Evolutionary conservation across 2,797 vertebrate genomes (phyloP).

Genomic region (Muscicapa striata): DNA sequence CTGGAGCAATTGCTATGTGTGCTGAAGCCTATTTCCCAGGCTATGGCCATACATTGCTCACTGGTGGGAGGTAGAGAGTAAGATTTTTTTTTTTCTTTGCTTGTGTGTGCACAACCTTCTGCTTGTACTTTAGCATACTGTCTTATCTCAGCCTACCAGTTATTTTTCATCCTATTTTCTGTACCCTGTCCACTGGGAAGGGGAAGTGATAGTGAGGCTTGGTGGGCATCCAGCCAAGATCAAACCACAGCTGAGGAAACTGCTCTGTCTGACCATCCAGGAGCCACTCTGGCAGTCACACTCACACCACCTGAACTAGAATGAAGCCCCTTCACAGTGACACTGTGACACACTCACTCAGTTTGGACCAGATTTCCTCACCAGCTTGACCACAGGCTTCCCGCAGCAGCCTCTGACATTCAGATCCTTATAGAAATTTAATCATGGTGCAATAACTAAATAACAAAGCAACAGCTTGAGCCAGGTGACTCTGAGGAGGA

Average conservation of each 20-base stretch:
- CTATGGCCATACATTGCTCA: rapidly evolving
- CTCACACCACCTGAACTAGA: neutral
- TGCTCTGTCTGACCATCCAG: neutral
- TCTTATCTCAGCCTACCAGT: neutral
- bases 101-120: neutral
- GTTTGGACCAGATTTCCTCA: neutral
- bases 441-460: neutral
- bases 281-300: too few species aligned
- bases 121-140: rapidly evolving
- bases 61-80: neutral
- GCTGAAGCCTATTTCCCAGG: neutral
- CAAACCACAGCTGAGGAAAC: neutral
- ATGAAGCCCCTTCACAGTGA: neutral
- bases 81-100: neutral
- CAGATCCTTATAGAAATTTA: neutral
- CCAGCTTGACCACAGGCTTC: neutral
- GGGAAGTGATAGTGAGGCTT: neutral
- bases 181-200: neutral
- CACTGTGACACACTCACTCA: neutral
- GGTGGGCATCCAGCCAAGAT: neutral
- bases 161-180: neutral
- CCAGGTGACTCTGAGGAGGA: rapidly evolving
- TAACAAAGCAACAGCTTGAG: neutral
- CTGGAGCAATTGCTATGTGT: rapidly evolving
- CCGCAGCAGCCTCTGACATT: neutral